Evolutionary conservation across 2,797 vertebrate species (phyloP).

Genomic region (Esox masquinongy): DNA sequence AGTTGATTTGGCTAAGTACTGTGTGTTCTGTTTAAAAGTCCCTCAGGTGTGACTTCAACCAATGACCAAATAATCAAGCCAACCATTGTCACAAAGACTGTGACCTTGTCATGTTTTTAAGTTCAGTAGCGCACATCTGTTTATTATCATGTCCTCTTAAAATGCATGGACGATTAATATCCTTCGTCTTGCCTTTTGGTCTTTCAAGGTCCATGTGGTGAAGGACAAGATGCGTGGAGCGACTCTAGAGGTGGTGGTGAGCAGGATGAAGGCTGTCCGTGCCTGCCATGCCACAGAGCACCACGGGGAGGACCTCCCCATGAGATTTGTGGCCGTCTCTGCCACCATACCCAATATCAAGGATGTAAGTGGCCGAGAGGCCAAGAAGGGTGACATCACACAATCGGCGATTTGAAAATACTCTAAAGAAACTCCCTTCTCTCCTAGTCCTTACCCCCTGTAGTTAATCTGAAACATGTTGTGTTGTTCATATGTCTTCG

Average conservation of each 20-base stretch:
- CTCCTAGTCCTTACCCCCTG: background rate
- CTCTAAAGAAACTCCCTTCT: background rate
- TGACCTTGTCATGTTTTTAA: background rate
- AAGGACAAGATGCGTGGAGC: slow-evolving; percentile 93
- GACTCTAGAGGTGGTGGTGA: slow-evolving; percentile 95
- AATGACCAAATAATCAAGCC: background rate
- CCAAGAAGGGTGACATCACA: background rate
- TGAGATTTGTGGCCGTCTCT: slow-evolving; percentile 95
- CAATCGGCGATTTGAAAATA: background rate
- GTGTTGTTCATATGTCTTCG: background rate
- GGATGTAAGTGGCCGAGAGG: slow-evolving; percentile 78
- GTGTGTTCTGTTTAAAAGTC: background rate
- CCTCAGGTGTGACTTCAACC: background rate
- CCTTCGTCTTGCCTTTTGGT: background rate
- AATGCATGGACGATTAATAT: background rate
- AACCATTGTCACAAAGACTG: background rate
- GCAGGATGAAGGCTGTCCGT: slow-evolving; percentile 95
- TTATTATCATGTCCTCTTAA: background rate
- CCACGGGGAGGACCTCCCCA: slow-evolving; percentile 57
- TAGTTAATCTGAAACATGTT: background rate
- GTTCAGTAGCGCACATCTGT: background rate
- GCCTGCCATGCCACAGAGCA: slow-evolving; percentile 70
- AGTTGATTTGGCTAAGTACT: background rate
- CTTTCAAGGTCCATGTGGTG: slow-evolving; percentile 87
- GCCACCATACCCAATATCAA: slow-evolving; percentile 94